These are phyloP conservation scores for Brachypalpus laphriformis DNA, from an alignment of 2,888 invertebrate species.

Conservation along the genomic window DNA sequence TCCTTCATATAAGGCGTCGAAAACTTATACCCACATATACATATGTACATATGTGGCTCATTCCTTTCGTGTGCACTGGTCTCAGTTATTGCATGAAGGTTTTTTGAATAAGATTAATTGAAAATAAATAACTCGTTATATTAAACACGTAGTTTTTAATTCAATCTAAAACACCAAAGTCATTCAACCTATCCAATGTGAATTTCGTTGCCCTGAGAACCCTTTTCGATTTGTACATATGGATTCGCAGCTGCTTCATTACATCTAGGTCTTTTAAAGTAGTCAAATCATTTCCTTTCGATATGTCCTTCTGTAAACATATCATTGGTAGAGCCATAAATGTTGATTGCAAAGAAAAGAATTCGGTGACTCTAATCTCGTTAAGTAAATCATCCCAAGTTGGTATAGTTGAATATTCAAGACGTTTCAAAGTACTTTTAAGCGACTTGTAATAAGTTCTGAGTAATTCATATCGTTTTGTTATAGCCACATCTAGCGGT, in stretches of 20 bases:
- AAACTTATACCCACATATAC: too few species aligned
- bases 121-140: too few species aligned
- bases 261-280: background rate
- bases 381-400: slow-evolving; percentile 28
- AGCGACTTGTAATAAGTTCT: slow-evolving; percentile 1
- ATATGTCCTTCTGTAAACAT: background rate
- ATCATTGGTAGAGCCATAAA: background rate
- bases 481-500: background rate
- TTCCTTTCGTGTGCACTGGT: too few species aligned
- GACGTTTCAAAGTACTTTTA: background rate
- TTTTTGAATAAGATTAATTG: too few species aligned
- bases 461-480: background rate
- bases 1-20: too few species aligned
- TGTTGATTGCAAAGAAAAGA: slow-evolving; percentile 11
- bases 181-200: slow-evolving; percentile 7
- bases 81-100: too few species aligned
- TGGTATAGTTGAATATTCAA: slow-evolving; percentile 20
- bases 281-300: slow-evolving; percentile 5
- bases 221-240: background rate
- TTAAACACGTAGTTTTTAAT: too few species aligned
- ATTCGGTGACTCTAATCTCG: slow-evolving; percentile 51
- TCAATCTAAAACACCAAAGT: slow-evolving; percentile 8
- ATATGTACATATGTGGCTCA: too few species aligned
- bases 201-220: background rate
- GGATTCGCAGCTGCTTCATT: background rate